Conservation (phyloP, 2,797 vertebrate species). For the Tachyglossus aculeatus region DNA sequence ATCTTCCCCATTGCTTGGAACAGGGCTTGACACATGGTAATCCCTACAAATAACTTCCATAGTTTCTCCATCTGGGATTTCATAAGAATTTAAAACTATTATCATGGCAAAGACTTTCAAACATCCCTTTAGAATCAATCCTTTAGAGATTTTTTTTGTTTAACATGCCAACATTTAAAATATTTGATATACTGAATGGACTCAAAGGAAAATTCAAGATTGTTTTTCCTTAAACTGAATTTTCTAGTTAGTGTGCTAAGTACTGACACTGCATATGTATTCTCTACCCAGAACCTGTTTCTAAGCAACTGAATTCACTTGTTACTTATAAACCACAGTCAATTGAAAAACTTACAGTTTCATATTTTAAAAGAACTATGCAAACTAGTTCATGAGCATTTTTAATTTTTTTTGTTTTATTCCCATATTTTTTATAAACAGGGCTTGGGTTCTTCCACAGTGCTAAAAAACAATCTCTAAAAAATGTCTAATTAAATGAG, state of each 20-base stretch:
- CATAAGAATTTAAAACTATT: constrained; percentile 9
- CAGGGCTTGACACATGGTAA: too few species aligned
- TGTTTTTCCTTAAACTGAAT: neutral
- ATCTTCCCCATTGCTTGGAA: too few species aligned
- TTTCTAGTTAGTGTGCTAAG: neutral
- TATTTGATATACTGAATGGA: constrained; percentile 13
- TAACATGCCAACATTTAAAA: constrained; percentile 8
- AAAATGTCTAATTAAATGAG: too few species aligned
- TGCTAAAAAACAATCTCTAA: neutral
- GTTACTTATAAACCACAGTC: constrained; percentile 1
- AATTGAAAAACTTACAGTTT: neutral
- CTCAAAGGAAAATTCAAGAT: neutral
- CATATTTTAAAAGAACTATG: neutral
- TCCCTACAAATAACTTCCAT: too few species aligned
- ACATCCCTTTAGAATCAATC: constrained; percentile 1
- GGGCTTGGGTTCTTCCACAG: constrained; percentile 1
- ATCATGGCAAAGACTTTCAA: neutral
- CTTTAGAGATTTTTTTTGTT: constrained; percentile 19
- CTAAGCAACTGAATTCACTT: constrained; percentile 11
- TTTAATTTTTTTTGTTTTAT: constrained; percentile 1
- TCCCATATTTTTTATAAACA: neutral
- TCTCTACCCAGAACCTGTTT: neutral
- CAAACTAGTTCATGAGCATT: neutral
- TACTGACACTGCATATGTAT: neutral
- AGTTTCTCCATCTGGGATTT: too few species aligned